These are phyloP conservation scores for Graptemys geographica DNA, from an alignment of 2,797 vertebrate genomes.

Conservation along the genomic window DNA sequence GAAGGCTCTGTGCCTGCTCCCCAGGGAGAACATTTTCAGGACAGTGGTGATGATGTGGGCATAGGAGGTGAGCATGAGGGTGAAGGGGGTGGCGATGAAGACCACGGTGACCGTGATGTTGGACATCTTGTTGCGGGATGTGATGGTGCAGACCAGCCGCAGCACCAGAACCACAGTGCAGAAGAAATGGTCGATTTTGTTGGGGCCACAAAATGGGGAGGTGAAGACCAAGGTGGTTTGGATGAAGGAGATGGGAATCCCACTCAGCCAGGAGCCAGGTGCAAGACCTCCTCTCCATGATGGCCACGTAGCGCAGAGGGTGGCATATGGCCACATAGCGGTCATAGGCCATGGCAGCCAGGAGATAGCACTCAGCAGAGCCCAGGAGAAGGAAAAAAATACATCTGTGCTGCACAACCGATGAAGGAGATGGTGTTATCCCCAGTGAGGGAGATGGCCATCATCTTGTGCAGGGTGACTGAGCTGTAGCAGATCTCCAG, in stretches of 20 bases:
- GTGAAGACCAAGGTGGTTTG: too few relatives aligned
- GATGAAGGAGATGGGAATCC: too few relatives aligned
- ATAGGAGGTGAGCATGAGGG: too few relatives aligned
- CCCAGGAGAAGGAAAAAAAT: conserved; percentile 68
- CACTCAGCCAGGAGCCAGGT: too few relatives aligned
- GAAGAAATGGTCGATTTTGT: conserved; percentile 19
- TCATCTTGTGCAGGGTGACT: too few relatives aligned
- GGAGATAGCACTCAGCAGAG: conserved; percentile 67
- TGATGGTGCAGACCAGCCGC: conserved; percentile 63
- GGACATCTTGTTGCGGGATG: background rate
- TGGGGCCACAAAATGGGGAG: conserved; percentile 63
- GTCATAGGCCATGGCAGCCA: conserved; percentile 69
- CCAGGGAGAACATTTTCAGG: too few relatives aligned
- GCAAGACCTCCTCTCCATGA: too few relatives aligned
- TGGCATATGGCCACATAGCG: background rate
- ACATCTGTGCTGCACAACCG: conserved; percentile 32
- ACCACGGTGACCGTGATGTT: too few relatives aligned
- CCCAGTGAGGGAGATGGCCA: conserved; percentile 43
- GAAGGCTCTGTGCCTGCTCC: too few relatives aligned
- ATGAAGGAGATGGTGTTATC: conserved; percentile 58
- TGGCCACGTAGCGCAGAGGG: too few relatives aligned
- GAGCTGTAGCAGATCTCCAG: conserved; percentile 70
- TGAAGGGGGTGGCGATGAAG: too few relatives aligned
- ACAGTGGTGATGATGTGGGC: too few relatives aligned
- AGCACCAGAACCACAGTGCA: conserved; percentile 65